Evolutionary conservation across 2,888 invertebrate species (phyloP).

Genomic region (Morpho achilles): DNA sequence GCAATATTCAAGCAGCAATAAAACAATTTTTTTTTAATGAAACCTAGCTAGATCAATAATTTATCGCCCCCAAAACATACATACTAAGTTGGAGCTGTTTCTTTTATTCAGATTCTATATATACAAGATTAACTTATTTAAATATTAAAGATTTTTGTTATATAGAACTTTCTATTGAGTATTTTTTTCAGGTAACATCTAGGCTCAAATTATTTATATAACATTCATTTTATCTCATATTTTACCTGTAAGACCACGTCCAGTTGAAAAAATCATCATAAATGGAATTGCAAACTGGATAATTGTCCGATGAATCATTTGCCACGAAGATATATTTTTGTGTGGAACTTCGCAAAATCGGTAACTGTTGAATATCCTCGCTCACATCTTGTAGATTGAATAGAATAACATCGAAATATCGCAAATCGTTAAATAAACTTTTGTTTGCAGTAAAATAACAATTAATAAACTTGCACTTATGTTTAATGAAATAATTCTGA

Average conservation of each 20-base stretch:
- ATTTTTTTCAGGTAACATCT: no score
- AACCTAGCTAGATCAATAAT: no score
- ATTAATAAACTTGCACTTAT: slow-evolving; percentile 44
- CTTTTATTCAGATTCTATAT: no score
- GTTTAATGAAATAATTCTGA: slow-evolving; percentile 41
- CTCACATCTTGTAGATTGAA: slow-evolving; percentile 52
- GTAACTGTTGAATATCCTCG: slow-evolving; percentile 31
- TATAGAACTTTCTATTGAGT: no score
- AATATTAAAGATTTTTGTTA: no score
- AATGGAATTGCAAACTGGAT: slow-evolving; percentile 48
- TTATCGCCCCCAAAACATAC: no score
- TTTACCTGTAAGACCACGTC: slow-evolving; percentile 67
- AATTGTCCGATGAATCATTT: slow-evolving; percentile 57
- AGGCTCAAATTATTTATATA: no score
- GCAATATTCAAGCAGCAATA: no score
- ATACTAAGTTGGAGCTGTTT: no score
- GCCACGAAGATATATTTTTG: slow-evolving; percentile 64
- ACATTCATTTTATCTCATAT: no score
- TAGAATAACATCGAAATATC: slow-evolving; percentile 58
- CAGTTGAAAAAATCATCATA: slow-evolving; percentile 64
- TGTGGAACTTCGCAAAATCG: slow-evolving; percentile 38
- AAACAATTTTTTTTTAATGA: no score
- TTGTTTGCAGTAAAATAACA: slow-evolving; percentile 57
- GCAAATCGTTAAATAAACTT: slow-evolving; percentile 42
- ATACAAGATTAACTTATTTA: no score